phyloP scores from a whole-genome alignment of 2,888 invertebrate genomes.

The Polyploca ridens region DNA sequence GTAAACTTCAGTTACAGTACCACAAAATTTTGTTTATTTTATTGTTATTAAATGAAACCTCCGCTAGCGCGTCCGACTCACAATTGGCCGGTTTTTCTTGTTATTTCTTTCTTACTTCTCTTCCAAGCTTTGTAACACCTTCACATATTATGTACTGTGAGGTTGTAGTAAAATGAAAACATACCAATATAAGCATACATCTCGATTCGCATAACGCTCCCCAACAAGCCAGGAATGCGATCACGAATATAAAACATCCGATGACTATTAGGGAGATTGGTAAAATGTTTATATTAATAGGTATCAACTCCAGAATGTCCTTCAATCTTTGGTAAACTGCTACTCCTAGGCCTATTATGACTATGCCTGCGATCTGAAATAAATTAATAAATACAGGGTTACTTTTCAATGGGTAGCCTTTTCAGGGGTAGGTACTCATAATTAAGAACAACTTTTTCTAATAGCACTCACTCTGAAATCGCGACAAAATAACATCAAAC shows the following conservation, averaged over 20 bases:
- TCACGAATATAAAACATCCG: conserved; percentile 87
- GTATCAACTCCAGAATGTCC: conserved; percentile 43
- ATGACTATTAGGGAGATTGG: conserved; percentile 67
- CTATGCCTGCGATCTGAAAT: conserved; percentile 54
- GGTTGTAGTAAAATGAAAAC: conserved; percentile 41
- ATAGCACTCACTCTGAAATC: no score
- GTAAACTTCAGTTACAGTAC: no score
- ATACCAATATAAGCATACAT: conserved; percentile 91
- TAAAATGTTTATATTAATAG: conserved; percentile 36
- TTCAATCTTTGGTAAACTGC: conserved; percentile 37
- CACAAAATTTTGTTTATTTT: no score
- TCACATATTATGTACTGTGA: no score
- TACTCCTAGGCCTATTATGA: conserved; percentile 50
- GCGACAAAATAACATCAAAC: no score
- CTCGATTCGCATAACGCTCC: conserved; percentile 92
- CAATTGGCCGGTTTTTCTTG: no score
- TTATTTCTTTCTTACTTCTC: no score
- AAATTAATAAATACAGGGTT: not conserved
- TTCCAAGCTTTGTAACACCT: no score
- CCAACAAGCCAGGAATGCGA: conserved; percentile 94
- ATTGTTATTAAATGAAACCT: no score
- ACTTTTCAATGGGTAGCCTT: not conserved
- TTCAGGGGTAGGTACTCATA: no score
- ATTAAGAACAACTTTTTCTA: no score
- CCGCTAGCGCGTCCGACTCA: no score